These are phyloP conservation scores for Dione vanillae DNA, from an alignment of 2,888 invertebrate species.

Conservation along the genomic window DNA sequence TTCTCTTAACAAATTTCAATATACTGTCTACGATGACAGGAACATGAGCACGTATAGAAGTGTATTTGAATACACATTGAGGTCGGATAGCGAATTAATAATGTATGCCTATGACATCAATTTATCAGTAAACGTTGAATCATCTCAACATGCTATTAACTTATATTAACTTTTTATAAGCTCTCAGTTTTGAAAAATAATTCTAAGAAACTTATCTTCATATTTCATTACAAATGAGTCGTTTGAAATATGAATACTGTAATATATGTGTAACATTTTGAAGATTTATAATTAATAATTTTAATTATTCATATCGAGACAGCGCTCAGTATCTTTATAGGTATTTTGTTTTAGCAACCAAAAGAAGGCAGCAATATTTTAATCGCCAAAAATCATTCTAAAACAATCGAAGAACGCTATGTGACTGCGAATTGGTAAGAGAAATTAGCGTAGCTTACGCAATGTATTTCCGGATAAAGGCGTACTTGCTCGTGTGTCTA, in stretches of 20 bases:
- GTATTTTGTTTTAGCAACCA: background rate
- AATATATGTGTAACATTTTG: too few species aligned
- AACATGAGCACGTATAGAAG: background rate
- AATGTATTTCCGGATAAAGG: constrained; percentile 42
- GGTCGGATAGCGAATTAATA: constrained; percentile 1
- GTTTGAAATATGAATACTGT: too few species aligned
- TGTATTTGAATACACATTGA: constrained; percentile 2
- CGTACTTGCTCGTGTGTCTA: constrained; percentile 13
- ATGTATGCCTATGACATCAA: constrained; percentile 2
- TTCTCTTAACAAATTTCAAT: background rate
- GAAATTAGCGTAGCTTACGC: constrained; percentile 46
- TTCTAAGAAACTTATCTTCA: too few species aligned
- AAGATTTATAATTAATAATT: too few species aligned
- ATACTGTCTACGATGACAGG: background rate
- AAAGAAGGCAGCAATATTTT: background rate
- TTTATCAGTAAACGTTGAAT: background rate
- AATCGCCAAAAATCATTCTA: background rate
- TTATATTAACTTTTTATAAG: background rate
- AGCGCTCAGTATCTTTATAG: background rate
- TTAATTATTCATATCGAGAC: background rate
- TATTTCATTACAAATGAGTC: too few species aligned
- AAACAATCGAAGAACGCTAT: constrained; percentile 25
- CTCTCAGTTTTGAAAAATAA: too few species aligned
- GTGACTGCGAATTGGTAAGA: constrained; percentile 41
- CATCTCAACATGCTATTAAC: too few species aligned